These are phyloP conservation scores for Pteruthius melanotis DNA, from an alignment of 2,113 vertebrate species.

Conservation along the genomic window DNA sequence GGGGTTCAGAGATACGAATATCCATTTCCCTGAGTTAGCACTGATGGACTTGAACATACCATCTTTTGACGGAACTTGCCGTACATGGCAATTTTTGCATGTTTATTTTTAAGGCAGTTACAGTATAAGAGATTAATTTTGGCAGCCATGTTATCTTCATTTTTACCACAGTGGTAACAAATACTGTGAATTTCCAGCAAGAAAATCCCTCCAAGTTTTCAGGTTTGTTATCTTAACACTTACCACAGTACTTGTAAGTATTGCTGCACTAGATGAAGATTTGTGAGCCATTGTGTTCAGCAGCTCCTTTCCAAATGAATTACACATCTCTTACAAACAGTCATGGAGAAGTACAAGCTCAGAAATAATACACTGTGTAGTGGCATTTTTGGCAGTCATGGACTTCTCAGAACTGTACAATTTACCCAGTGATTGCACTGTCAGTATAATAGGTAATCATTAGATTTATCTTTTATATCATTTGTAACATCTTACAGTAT, in stretches of 20 bases:
- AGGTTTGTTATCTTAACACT: conserved; percentile 56
- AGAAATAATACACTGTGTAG: conserved; percentile 68
- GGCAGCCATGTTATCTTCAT: conserved; percentile 1
- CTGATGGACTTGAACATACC: conserved; percentile 1
- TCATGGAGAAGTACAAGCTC: conserved; percentile 58
- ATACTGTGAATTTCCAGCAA: conserved; percentile 7
- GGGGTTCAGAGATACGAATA: background rate
- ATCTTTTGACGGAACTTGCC: background rate
- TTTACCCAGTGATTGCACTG: conserved; percentile 70
- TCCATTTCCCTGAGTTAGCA: conserved; percentile 27
- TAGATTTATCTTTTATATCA: conserved; percentile 80
- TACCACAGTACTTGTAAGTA: conserved; percentile 37
- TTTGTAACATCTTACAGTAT: conserved; percentile 73
- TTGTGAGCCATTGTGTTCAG: conserved; percentile 61
- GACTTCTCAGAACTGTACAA: conserved; percentile 60
- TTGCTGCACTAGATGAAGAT: conserved; percentile 51
- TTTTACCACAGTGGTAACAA: conserved; percentile 35
- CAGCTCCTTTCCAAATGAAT: conserved; percentile 66
- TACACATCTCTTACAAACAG: conserved; percentile 59
- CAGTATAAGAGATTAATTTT: background rate
- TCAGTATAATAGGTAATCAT: conserved; percentile 77
- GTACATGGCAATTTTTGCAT: conserved; percentile 10
- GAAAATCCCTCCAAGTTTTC: conserved; percentile 16
- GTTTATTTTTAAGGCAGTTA: conserved; percentile 57
- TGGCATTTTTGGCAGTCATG: conserved; percentile 52